phyloP scores from a whole-genome alignment of 2,888 invertebrate species.

The Rhingia rostrata region DNA sequence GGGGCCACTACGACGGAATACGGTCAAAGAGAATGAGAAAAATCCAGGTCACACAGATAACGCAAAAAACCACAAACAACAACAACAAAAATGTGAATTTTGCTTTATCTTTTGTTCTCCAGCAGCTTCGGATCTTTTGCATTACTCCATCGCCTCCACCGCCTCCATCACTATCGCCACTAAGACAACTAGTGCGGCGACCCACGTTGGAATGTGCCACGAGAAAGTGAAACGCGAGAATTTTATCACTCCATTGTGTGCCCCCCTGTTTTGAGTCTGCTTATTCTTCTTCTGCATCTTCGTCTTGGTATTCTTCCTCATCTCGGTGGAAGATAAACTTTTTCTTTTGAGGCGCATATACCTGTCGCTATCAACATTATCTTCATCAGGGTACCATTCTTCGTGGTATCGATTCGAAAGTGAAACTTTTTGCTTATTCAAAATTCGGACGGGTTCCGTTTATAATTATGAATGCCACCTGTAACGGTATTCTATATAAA shows the following conservation, averaged over 20 bases:
- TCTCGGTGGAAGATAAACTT: slow-evolving; percentile 22
- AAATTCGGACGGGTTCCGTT: slow-evolving; percentile 49
- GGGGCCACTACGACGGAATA: slow-evolving; percentile 57
- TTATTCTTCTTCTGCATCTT: background rate
- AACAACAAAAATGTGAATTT: slow-evolving; percentile 54
- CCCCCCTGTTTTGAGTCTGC: slow-evolving; percentile 51
- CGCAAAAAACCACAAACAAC: slow-evolving; percentile 1
- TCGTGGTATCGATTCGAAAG: slow-evolving; percentile 61
- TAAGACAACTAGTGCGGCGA: background rate
- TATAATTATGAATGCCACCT: slow-evolving; percentile 62
- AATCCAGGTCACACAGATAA: slow-evolving; percentile 64
- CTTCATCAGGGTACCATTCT: slow-evolving; percentile 10
- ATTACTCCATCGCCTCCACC: background rate
- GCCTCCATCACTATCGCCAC: slow-evolving; percentile 10
- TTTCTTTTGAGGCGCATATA: slow-evolving; percentile 40
- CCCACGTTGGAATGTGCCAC: slow-evolving; percentile 51
- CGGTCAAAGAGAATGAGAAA: slow-evolving; percentile 60
- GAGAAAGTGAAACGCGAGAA: slow-evolving; percentile 74
- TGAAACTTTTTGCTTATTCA: slow-evolving; percentile 44
- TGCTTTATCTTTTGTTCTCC: slow-evolving; percentile 50
- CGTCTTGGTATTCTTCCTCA: background rate
- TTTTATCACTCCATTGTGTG: slow-evolving; percentile 73
- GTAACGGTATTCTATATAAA: slow-evolving; percentile 49
- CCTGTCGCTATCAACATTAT: slow-evolving; percentile 30
- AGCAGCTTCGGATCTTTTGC: slow-evolving; percentile 26